Evolutionary conservation across 2,888 invertebrate genomes (phyloP), one percentile per base, ranked within the genome.

Genomic region (Rhogogaster chlorosoma): DNA sequence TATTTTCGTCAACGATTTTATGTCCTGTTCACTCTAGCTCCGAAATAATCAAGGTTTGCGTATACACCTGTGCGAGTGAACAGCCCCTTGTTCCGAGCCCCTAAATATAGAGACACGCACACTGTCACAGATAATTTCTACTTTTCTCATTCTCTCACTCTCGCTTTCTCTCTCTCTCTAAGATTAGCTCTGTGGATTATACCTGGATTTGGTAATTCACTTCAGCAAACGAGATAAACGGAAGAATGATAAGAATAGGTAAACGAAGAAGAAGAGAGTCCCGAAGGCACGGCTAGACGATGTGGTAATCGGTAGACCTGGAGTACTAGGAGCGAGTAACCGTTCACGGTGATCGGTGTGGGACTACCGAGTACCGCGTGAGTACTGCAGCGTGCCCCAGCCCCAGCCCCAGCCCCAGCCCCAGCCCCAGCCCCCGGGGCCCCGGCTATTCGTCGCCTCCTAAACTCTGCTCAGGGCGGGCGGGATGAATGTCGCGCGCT

Each of bases 401-500:
- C n/a, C 42, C 73, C 38, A 26, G 42, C 42, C 75, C 75, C 26
- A 26, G 36, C 45, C n/a, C n/a, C n/a, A n/a, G n/a, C n/a, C n/a
- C n/a, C n/a, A n/a, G 73, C 26, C 73, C 45, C 73, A 36, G 70
- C n/a, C 42, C 73, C 38, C 73, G 12, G 22, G 45, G 42, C 42
- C 75, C 75, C 26, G 45, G 36, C 45, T 22, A 18, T 45, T 38
- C 75, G 10, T 15, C 12, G 75, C 45, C 38, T 75, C 75, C 75
- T 36, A 38, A 75, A 12, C 75, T 53, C 57, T 29, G 82, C 45
- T 32, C 83, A 70, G 83, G 64, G 67, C 83, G 70, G 38, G 80
- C 57, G 78, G 57, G 26, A 83, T 53, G 53, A 53, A 67, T 83
- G 29, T 45, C 83, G 67, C 88, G 86, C 88, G 87, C 73, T 57